phyloP scores from a whole-genome alignment of 2,888 invertebrate species.

The Lasioglossum figueresi region DNA sequence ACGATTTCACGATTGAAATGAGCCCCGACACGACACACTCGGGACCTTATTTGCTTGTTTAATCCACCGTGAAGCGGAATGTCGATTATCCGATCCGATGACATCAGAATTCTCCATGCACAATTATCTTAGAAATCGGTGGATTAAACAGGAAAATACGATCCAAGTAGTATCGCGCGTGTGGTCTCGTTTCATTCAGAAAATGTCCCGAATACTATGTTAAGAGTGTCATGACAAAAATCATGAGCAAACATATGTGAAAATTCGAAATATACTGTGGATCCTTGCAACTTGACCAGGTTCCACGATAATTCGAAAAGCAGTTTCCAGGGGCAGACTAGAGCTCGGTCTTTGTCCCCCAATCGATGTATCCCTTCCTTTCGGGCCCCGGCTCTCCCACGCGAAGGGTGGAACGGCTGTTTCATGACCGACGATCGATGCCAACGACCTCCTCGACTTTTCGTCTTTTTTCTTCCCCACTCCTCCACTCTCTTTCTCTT shows the following conservation, averaged over 20 bases:
- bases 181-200: not conserved
- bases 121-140: no score
- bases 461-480: slow-evolving; percentile 49
- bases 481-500: not conserved
- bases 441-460: slow-evolving; percentile 74
- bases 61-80: no score
- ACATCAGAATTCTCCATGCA: no score
- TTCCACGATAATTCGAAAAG: not conserved
- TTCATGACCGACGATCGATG: slow-evolving; percentile 60
- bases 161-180: not conserved
- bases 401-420: slow-evolving; percentile 64
- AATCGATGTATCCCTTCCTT: slow-evolving; percentile 18
- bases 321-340: not conserved
- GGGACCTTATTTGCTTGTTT: no score
- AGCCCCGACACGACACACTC: no score
- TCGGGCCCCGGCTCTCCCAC: slow-evolving; percentile 1
- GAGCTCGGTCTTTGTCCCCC: not conserved
- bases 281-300: not conserved
- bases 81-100: no score
- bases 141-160: not conserved
- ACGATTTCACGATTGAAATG: no score
- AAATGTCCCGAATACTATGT: not conserved
- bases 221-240: not conserved
- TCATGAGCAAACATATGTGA: not conserved
- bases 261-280: not conserved